These are phyloP conservation scores for Xylota segnis DNA, from an alignment of 2,888 invertebrate species.

Conservation along the genomic window DNA sequence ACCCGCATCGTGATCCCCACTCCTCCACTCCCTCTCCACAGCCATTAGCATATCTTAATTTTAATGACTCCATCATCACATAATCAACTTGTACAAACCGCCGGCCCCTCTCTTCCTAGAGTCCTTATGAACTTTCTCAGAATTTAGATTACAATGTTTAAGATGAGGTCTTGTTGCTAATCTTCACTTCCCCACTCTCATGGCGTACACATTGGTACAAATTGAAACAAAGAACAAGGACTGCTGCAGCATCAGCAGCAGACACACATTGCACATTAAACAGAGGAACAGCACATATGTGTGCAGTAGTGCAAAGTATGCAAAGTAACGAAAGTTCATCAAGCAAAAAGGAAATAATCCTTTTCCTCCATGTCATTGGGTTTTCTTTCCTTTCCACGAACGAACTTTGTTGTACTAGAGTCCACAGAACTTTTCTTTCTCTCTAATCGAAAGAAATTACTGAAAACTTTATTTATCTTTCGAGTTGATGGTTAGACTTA, in stretches of 20 bases:
- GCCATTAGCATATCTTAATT: slow-evolving; percentile 73
- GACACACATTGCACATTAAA: slow-evolving; percentile 19
- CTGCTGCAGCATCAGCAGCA: not conserved
- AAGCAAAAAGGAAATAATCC: slow-evolving; percentile 55
- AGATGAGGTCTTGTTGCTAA: slow-evolving; percentile 56
- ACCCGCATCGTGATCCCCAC: not conserved
- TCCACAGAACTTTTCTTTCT: slow-evolving; percentile 50
- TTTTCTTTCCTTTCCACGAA: slow-evolving; percentile 2
- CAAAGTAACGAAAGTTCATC: slow-evolving; percentile 68
- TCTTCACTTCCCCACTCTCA: slow-evolving; percentile 31
- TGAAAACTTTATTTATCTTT: slow-evolving; percentile 72
- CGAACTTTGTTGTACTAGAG: slow-evolving; percentile 48
- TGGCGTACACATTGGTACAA: not conserved
- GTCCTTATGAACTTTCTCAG: slow-evolving; percentile 49
- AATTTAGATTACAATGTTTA: slow-evolving; percentile 63
- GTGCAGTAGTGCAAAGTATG: slow-evolving; percentile 32
- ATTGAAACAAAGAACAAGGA: not conserved
- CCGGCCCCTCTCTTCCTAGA: not conserved
- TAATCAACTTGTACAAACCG: slow-evolving; percentile 62
- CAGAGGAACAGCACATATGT: slow-evolving; percentile 26
- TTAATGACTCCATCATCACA: slow-evolving; percentile 72
- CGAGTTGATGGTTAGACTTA: slow-evolving; percentile 23
- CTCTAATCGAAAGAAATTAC: slow-evolving; percentile 75
- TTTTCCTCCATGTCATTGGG: slow-evolving; percentile 23
- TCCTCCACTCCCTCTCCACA: not conserved